These are phyloP conservation scores for Vespertilio murinus DNA, from an alignment of 2,797 vertebrate species.

Conservation along the genomic window DNA sequence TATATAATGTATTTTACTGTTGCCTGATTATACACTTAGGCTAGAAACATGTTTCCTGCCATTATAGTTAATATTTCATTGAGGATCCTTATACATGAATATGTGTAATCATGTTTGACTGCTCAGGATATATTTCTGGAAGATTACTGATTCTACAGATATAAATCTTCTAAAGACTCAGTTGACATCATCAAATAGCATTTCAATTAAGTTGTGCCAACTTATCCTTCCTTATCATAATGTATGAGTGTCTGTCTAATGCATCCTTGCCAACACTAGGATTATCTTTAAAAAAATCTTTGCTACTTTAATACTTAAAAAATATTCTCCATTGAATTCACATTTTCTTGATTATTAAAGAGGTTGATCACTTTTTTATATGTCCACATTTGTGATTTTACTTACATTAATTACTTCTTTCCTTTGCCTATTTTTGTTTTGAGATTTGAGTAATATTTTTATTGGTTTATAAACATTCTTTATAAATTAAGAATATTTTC, in stretches of 20 bases:
- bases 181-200: not conserved
- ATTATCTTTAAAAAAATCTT: conserved; percentile 45
- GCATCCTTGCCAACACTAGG: not conserved
- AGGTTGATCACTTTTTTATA: conserved; percentile 16
- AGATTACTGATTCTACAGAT: conserved; percentile 12
- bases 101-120: not conserved
- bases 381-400: conserved; percentile 27
- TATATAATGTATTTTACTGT: not conserved
- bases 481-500: not conserved
- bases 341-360: not conserved
- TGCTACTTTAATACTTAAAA: conserved; percentile 48
- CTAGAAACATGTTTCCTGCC: conserved; percentile 1
- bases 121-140: conserved; percentile 10
- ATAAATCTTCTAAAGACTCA: conserved; percentile 12
- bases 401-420: conserved; percentile 40
- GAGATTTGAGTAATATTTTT: conserved; percentile 25
- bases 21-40: not conserved
- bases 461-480: conserved; percentile 43
- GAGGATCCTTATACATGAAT: not conserved
- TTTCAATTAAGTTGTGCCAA: not conserved
- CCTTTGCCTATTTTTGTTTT: conserved; percentile 43
- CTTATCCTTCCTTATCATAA: conserved; percentile 1
- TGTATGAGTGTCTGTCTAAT: not conserved
- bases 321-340: conserved; percentile 56
- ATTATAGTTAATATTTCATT: conserved; percentile 29